Conservation (phyloP, 2,888 invertebrate genomes). For the Hirtodrosophila trivittata region DNA sequence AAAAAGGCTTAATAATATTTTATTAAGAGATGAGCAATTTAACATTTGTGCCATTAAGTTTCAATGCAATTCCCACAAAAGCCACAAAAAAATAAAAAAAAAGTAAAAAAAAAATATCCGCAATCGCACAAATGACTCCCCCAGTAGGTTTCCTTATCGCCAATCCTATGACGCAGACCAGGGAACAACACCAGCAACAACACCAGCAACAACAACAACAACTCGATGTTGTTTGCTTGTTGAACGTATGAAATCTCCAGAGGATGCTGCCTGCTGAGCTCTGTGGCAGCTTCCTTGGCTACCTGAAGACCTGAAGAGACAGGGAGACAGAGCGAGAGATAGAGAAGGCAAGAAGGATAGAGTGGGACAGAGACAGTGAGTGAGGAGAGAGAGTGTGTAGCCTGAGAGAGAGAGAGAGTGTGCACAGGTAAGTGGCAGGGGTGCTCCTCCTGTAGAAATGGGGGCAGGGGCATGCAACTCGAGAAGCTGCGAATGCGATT, state of each 20-base stretch:
- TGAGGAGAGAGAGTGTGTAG: background rate
- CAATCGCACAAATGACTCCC: constrained; percentile 62
- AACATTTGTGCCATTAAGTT: constrained; percentile 27
- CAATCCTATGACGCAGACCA: constrained; percentile 16
- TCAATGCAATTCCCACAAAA: constrained; percentile 38
- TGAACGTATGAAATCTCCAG: constrained; percentile 44
- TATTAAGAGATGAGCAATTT: constrained; percentile 45
- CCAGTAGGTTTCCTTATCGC: constrained; percentile 66
- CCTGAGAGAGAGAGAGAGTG: constrained; percentile 2
- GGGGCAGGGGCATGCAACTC: constrained; percentile 12
- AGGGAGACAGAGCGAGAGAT: constrained; percentile 3
- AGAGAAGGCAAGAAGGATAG: no score
- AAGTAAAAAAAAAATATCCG: constrained; percentile 14
- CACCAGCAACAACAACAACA: constrained; percentile 27
- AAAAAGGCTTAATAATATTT: constrained; percentile 12
- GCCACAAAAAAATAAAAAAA: background rate
- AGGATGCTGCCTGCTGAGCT: constrained; percentile 42
- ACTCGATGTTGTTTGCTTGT: constrained; percentile 45
- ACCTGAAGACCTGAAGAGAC: constrained; percentile 19
- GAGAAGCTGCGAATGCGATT: constrained; percentile 61
- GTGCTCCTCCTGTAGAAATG: background rate
- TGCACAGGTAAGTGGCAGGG: background rate
- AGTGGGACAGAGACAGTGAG: no score
- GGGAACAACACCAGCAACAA: constrained; percentile 5
- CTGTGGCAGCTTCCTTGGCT: constrained; percentile 25